Evolutionary conservation across 2,113 vertebrate genomes (phyloP), one percentile per base, ranked within the genome.

Genomic region (Gila orcuttii): DNA sequence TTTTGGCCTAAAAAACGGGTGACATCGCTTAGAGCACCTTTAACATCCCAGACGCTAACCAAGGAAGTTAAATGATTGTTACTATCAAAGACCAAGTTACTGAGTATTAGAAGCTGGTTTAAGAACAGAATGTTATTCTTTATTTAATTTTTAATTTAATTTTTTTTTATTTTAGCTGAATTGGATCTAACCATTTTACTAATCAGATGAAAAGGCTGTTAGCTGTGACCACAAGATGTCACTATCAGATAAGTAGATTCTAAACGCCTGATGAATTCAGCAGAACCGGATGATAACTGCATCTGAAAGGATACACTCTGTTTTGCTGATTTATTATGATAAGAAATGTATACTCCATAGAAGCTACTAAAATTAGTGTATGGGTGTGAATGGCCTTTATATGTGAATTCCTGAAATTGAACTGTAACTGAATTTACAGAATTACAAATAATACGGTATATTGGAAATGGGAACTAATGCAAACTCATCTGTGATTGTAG

Each of bases 141-240:
- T 42, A 10, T 42, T 10, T 39, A 6, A 28, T 28, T 28, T 36
- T 36, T 36, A 36, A 9, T 42, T 39, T 7, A 7, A 7, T 2
- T 8, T 42, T 42, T 39, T 39, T 28, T 28, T 28, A 28, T 28
- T 28, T 42, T 1, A 42, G 2, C 42, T 42, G 42, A 66, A 31
- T 6, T 23, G 68, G 33, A 71, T 36, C 1, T 23, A 39, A 12
- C 23, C 0, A 4, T 39, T 71, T 39, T 4, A 11, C 19, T 3
- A 21, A 36, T 39, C 4, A 10, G 11, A 71, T 71, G 1, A 71
- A 23, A 42, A 71, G 10, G 39, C 13, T 45, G 19, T 71, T 1
- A n/a, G 25, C 3, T 55, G 66, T 83, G 50, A 52, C 50, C 45
- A 83, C 66, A 80, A 11, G n/a, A 62, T 80, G 59, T 80, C 59